Evolutionary conservation across 2,113 vertebrate species (phyloP), one percentile per base, ranked within the genome.

Genomic region (Cairina moschata): DNA sequence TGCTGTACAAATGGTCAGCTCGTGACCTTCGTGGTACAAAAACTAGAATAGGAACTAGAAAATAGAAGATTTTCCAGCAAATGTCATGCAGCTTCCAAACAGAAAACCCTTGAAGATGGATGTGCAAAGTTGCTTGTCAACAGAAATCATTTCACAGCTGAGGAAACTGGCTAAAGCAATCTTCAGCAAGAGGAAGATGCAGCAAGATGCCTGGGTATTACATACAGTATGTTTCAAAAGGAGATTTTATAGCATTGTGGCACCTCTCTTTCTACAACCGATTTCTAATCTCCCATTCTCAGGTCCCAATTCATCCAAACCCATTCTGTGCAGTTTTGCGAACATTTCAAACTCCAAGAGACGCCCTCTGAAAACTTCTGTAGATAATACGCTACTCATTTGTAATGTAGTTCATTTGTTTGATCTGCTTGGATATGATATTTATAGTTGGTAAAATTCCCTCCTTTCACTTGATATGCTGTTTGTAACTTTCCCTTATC

Each of bases 371-470:
- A 38, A 54, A 59, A 28, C 11, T 34, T 71, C 48, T 0, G 0
- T 1, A 56, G 48, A 17, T 25, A 1, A 0, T 11, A 25, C 1
- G 12, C 21, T 25, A 4, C 28, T 44, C 40, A 36, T 28, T 11
- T 40, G 23, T 14, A 48, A 48, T 11, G 32, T 6, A 63, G 60
- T 31, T 67, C 73, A 32, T 20, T 83, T 58, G 67, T 52, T 71
- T 9, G 48, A 36, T 38, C 23, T 83, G 58, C 52, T 4, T 17
- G 58, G 17, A 8, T 44, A 22, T 5, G 34, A 3, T 21, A 42
- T 50, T 83, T 69, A 62, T 26, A 84, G 55, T 31, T 15, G 13
- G 62, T 44, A 82, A 71, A 81, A 62, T 20, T 20, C 26, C 63
- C 44, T 68, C 42, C 65, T 81, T 72, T 74, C 60, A 48, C 63